These are phyloP conservation scores for Tiliacea aurago DNA, from an alignment of 2,888 invertebrate genomes.

Conservation along the genomic window DNA sequence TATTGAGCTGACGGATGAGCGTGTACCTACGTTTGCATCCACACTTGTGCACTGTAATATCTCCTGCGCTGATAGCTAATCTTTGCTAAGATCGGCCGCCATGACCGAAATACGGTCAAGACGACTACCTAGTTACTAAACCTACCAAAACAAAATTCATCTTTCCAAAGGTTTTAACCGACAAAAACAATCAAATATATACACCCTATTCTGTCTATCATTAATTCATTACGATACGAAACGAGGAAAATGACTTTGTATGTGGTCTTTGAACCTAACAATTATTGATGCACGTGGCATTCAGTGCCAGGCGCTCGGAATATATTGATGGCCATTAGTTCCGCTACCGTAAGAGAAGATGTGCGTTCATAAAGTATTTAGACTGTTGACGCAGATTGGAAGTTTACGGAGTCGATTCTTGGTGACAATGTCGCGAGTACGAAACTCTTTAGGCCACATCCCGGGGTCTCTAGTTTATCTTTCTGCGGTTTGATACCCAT, in stretches of 20 bases:
- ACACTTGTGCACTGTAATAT: neutral
- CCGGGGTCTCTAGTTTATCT: neutral
- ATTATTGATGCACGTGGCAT: conserved; percentile 55
- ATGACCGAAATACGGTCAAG: neutral
- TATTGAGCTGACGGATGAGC: too few relatives aligned
- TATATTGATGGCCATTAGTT: conserved; percentile 55
- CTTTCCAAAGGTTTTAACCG: neutral
- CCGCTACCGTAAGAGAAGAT: conserved; percentile 15
- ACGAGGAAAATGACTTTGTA: conserved; percentile 44
- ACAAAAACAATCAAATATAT: neutral
- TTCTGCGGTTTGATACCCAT: neutral
- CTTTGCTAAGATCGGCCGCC: neutral
- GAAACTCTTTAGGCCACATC: neutral
- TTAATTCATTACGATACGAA: conserved; percentile 21
- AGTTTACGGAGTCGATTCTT: neutral
- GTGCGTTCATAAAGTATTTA: conserved; percentile 25
- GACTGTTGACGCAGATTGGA: conserved; percentile 10
- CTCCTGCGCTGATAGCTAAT: neutral
- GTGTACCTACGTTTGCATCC: neutral
- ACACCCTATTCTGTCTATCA: conserved; percentile 2
- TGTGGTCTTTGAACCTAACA: conserved; percentile 59
- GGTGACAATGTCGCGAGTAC: neutral
- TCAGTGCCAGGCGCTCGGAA: conserved; percentile 30
- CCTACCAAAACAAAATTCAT: neutral
- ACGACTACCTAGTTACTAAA: neutral